Evolutionary conservation across 1,140 invertebrate genomes (phyloP).

Genomic region (Stegodyphus mimosarum): DNA sequence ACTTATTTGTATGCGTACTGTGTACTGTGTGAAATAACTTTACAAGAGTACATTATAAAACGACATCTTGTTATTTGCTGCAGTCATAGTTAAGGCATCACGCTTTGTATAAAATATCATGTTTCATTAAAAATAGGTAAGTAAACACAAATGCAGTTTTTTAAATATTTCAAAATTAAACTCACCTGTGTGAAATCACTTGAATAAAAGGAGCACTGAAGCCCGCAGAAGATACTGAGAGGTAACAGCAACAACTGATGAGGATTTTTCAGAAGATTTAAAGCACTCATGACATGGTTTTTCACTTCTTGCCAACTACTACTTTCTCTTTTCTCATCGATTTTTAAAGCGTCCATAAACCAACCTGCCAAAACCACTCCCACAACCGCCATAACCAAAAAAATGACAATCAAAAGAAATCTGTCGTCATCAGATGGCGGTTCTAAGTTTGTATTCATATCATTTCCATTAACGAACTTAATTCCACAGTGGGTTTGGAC

Average conservation of each 20-base stretch:
- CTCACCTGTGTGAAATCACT: slow-evolving; percentile 92
- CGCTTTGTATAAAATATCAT: no score
- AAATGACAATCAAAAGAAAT: slow-evolving; percentile 80
- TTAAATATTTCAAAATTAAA: no score
- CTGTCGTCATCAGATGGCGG: slow-evolving; percentile 77
- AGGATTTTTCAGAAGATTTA: slow-evolving; percentile 81
- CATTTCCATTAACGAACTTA: not conserved
- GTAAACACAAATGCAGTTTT: no score
- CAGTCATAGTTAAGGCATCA: no score
- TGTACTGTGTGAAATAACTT: no score
- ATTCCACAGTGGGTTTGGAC: not conserved
- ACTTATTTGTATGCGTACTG: no score
- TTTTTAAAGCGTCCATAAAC: slow-evolving; percentile 83
- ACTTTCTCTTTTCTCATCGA: slow-evolving; percentile 70
- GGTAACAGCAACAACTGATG: slow-evolving; percentile 94
- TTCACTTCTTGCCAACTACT: slow-evolving; percentile 74
- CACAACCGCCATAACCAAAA: slow-evolving; percentile 76
- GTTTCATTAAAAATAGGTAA: no score
- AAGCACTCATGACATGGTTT: slow-evolving; percentile 84
- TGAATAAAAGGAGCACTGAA: slow-evolving; percentile 95
- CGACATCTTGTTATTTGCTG: no score
- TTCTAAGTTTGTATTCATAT: slow-evolving; percentile 9
- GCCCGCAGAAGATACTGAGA: slow-evolving; percentile 94
- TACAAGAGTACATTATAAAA: no score
- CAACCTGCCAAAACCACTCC: slow-evolving; percentile 74